phyloP scores from a whole-genome alignment of 1,140 invertebrate genomes.

The Hirudo medicinalis region DNA sequence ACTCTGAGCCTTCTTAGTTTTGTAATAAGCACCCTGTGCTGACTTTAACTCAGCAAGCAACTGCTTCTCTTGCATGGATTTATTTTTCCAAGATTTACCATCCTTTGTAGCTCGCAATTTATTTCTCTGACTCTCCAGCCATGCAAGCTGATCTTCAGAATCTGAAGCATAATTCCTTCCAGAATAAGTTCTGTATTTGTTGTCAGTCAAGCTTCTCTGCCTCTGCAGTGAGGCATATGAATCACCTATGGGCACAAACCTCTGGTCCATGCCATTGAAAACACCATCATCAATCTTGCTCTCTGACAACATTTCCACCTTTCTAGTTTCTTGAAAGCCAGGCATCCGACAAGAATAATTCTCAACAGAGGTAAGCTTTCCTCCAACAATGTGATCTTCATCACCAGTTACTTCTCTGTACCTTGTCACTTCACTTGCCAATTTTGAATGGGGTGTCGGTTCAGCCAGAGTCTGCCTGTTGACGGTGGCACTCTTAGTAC shows the following conservation, averaged over 20 bases:
- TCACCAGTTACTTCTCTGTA: conserved; percentile 13
- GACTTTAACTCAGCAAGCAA: conserved; percentile 19
- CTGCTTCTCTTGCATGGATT: conserved; percentile 17
- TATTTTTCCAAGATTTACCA: conserved; percentile 9
- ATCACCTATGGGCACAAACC: neutral
- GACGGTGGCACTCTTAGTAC: conserved; percentile 14
- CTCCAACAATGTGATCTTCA: neutral
- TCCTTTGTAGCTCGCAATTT: conserved; percentile 17
- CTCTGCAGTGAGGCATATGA: neutral
- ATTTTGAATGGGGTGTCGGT: conserved; percentile 12
- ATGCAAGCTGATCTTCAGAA: conserved; percentile 16
- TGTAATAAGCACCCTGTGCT: conserved; percentile 18
- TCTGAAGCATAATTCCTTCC: conserved; percentile 17
- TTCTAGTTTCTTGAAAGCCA: neutral
- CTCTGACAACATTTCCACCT: neutral
- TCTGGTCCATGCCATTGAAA: neutral
- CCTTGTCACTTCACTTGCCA: neutral
- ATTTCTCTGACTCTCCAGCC: conserved; percentile 21
- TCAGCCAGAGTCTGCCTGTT: conserved; percentile 16
- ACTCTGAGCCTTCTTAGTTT: conserved; percentile 14
- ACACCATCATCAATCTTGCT: neutral
- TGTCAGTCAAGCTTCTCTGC: neutral
- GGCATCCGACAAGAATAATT: conserved; percentile 8
- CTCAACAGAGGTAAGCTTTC: neutral
- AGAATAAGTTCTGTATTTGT: neutral